phyloP scores from a whole-genome alignment of 30 jellyfish, hydroid and myxozoan species.

The Aurelia sp. region DNA sequence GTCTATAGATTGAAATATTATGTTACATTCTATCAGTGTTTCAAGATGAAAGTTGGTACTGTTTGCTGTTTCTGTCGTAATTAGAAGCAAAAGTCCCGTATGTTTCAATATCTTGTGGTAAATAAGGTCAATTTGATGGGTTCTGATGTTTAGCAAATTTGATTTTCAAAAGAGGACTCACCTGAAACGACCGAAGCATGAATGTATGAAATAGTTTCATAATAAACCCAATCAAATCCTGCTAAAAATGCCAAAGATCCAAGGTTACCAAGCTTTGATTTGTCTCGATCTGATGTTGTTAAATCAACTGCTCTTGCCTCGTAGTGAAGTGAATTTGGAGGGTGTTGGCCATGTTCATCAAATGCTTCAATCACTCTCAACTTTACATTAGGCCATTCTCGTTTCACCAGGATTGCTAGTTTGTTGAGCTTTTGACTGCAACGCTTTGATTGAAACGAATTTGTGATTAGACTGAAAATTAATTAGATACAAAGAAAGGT shows the following conservation, averaged over 20 bases:
- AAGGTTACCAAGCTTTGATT: slow-evolving; percentile 57
- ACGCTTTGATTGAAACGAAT: slow-evolving; percentile 18
- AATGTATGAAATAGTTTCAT: slow-evolving; percentile 49
- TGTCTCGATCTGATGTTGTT: slow-evolving; percentile 73
- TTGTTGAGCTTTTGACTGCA: slow-evolving; percentile 58
- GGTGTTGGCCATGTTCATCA: slow-evolving; percentile 75
- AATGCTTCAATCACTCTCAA: slow-evolving; percentile 76
- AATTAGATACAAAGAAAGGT: too few species aligned
- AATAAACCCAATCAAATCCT: slow-evolving; percentile 72
- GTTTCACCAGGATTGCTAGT: slow-evolving; percentile 60
- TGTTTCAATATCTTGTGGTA: neutral
- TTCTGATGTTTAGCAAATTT: neutral
- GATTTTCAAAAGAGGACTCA: neutral
- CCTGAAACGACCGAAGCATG: slow-evolving; percentile 72
- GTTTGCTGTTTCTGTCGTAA: too few species aligned
- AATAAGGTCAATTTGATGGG: neutral
- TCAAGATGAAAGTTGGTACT: too few species aligned
- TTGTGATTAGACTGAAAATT: too few species aligned
- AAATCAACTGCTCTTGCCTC: slow-evolving; percentile 83
- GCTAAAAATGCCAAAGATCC: slow-evolving; percentile 67
- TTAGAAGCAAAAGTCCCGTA: neutral
- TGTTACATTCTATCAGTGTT: too few species aligned
- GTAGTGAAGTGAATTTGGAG: slow-evolving; percentile 73
- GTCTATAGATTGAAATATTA: too few species aligned
- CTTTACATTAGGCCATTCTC: slow-evolving; percentile 69